Percentiles rank a stretch among this genome's conserved stretches.
phyloP scores from a whole-genome alignment of 2,113 vertebrate species.

The Thunnus maccoyii region DNA sequence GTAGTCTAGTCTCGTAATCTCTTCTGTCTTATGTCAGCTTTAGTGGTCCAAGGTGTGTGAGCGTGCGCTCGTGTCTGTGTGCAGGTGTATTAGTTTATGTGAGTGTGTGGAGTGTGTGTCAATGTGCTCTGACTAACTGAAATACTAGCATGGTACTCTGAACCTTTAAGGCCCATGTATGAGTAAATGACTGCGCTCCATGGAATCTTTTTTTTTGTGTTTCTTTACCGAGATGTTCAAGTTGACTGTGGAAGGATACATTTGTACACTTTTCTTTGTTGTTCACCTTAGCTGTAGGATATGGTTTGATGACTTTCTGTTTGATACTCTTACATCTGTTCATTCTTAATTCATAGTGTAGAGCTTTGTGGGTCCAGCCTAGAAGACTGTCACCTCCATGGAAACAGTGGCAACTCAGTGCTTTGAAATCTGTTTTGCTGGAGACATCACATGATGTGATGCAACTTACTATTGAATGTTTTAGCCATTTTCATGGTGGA shows the following conservation, averaged over 20 bases:
- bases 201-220: conserved; percentile 78
- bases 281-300: conserved; percentile 82
- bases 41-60: conserved; percentile 95
- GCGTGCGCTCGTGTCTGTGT: conserved; percentile 53
- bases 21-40: conserved; percentile 93
- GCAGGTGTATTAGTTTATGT: conserved; percentile 71
- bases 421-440: conserved; percentile 88
- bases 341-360: conserved; percentile 80
- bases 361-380: conserved; percentile 87
- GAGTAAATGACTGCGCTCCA: conserved; percentile 90
- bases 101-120: conserved; percentile 66
- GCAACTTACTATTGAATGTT: conserved; percentile 99
- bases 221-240: conserved; percentile 78
- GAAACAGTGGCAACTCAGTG: conserved; percentile 87
- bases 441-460: conserved; percentile 94
- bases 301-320: conserved; percentile 82
- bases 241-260: conserved; percentile 75
- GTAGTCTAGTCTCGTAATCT: conserved; percentile 91
- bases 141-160: conserved; percentile 95
- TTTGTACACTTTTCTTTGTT: conserved; percentile 78
- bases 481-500: conserved; percentile 99
- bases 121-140: conserved; percentile 92
- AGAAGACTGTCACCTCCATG: conserved; percentile 82
- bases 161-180: conserved; percentile 79
- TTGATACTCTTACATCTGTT: conserved; percentile 74